Base-by-base conservation (phyloP, 2,113 vertebrate species). In the Oryzias woworae region DNA sequence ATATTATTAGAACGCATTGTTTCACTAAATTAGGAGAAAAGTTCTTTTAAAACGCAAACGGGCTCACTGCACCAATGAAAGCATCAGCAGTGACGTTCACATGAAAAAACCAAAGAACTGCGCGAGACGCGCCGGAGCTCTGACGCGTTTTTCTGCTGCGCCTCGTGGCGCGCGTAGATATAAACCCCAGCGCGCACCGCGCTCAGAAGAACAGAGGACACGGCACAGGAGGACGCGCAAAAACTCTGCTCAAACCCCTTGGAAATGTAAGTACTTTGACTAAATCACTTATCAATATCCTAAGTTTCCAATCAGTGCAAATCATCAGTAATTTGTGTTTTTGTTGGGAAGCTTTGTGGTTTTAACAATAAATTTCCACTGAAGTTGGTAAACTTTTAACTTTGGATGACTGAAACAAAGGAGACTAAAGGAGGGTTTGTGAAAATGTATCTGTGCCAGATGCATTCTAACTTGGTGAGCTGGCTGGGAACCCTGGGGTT, bases 401-500 rank as follows among this genome's bases (percentile, higher is more conserved):
- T 13, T 23, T 1, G 58, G 23, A 4, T 10, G 18, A 14, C 3
- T 13, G n/a, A 50, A n/a, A 24, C 1, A 6, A 28, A 28, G 26
- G 26, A 28, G 26, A 28, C 26, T 10, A 36, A 36, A 2, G 2
- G 2, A 36, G 8, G 10, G 36, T 36, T 36, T 36, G 36, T 36
- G 36, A 36, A 36, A 57, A 18, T 24, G 49, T 36, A 18, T 50
- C 20, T 7, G 13, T 7, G 4, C 17, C 53, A 96, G 95, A 98
- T 98, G 97, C 93, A 93, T 87, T 83, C 91, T 63, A 94, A 91
- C 88, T 89, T 93, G 86, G 77, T 89, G 62, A 88, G 93, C 89
- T 94, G 95, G 89, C 82, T 95, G 76, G 94, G 91, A 10, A 88
- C 90, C 73, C 87, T 94, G 91, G 92, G 94, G 60, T 90, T 97